Evolutionary conservation across 2,888 invertebrate genomes (phyloP).

Genomic region (Shargacucullia verbasci): DNA sequence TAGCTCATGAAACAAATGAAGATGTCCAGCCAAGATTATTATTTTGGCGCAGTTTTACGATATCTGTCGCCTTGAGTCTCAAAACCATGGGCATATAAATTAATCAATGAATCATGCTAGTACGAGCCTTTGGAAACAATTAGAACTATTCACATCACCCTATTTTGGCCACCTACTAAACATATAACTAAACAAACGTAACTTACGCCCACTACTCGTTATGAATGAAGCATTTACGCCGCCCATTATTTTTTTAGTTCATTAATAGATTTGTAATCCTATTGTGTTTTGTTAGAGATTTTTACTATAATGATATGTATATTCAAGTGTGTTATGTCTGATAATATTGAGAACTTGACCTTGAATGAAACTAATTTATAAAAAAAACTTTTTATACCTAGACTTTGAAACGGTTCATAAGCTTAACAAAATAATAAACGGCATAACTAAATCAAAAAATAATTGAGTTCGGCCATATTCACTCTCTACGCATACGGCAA

Average conservation of each 20-base stretch:
- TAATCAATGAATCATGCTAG: conserved; percentile 35
- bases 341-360: neutral
- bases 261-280: conserved; percentile 15
- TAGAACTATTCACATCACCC: conserved; percentile 47
- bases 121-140: conserved; percentile 46
- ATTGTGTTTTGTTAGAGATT: neutral
- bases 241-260: conserved; percentile 30
- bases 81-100: conserved; percentile 33
- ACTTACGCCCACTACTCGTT: conserved; percentile 44
- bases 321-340: neutral
- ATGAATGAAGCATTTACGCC: conserved; percentile 47
- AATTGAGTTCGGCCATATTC: conserved; percentile 8
- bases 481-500: conserved; percentile 5
- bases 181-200: conserved; percentile 44
- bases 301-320: neutral
- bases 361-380: conserved; percentile 3
- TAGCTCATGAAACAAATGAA: no score
- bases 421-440: neutral
- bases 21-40: no score
- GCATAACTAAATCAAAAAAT: conserved; percentile 4
- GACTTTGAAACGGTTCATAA: neutral
- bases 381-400: neutral
- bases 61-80: conserved; percentile 26
- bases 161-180: conserved; percentile 43
- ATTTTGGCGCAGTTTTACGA: no score